Evolutionary conservation across 2,797 vertebrate genomes (phyloP), one percentile per base, ranked within the genome.

Genomic region (Rhincodon typus): DNA sequence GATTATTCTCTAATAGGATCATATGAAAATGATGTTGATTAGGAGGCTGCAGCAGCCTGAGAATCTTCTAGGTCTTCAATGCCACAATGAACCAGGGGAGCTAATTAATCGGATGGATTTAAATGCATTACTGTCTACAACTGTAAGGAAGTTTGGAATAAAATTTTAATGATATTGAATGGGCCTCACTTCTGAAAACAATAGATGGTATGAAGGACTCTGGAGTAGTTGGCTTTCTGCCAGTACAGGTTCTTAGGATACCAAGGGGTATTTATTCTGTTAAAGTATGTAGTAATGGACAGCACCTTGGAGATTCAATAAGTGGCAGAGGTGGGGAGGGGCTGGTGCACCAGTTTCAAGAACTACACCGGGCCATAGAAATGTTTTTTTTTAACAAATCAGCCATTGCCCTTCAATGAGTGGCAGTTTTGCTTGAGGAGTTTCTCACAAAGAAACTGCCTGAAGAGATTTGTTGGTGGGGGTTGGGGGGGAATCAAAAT

Each of bases 91-190:
- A 19, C 17, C 53, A 57, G 5, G 53, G 87, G 87, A 90, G 57
- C 57, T 62, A 62, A 90, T 90, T 93, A 67, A 93, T 93, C 62
- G 12, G 57, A 93, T 2, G 17, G 88, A 42, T 38, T 69, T 67
- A 67, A 93, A 93, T 38, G 53, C 57, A 91, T 91, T 62, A 38
- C 34, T n/a, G 34, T 38, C 34, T 23, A n/a, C 62, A 69, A 69
- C 34, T 42, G 90, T 67, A 93, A 23, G 62, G 62, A 93, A 67
- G n/a, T 93, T 93, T 69, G 62, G n/a, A 69, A 93, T 38, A 10
- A 93, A 67, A 69, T 69, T 38, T 93, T 93, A 93, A 93, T 93
- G n/a, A 69, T 67, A 66, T 93, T 67, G 90, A 67, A 93, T 93
- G 62, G 62, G 19, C 90, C 38, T 67, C n/a, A 67, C n/a, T 38